Evolutionary conservation across 2,888 invertebrate species (phyloP).

Genomic region (Vandiemenella viatica): DNA sequence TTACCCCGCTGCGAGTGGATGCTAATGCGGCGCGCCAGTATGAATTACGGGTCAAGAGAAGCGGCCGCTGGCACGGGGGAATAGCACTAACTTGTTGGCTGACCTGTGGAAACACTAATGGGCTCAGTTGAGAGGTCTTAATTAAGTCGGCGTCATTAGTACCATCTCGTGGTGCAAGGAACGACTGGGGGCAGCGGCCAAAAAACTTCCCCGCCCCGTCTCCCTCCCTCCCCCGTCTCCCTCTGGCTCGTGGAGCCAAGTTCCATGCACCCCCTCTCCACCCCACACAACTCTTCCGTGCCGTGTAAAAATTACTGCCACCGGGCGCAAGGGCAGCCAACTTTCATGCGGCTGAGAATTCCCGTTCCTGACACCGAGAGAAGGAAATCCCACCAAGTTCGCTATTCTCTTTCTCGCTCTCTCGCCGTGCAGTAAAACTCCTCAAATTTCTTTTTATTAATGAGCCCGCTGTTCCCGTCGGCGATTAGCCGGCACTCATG

Average conservation of each 20-base stretch:
- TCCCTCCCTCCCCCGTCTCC: background rate
- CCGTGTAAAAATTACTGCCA: background rate
- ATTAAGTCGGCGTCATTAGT: background rate
- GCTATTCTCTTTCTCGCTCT: too few relatives aligned
- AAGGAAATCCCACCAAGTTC: background rate
- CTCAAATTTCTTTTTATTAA: too few relatives aligned
- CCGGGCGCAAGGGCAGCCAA: too few relatives aligned
- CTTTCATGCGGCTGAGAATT: background rate
- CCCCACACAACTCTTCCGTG: background rate
- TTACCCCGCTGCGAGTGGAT: too few relatives aligned
- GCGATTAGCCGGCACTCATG: too few relatives aligned
- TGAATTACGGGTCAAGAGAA: too few relatives aligned
- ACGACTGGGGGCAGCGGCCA: background rate
- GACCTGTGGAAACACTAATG: background rate
- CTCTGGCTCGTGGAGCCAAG: too few relatives aligned
- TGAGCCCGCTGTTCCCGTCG: too few relatives aligned
- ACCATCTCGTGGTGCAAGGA: background rate
- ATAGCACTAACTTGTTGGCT: background rate
- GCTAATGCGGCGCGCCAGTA: too few relatives aligned
- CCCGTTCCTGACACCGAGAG: background rate
- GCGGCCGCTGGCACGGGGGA: too few relatives aligned
- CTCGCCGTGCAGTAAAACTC: too few relatives aligned
- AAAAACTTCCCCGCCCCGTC: background rate
- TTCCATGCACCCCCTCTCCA: background rate
- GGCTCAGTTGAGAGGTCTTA: background rate